Evolutionary conservation across 92 coral and sea anemone genomes (phyloP), one percentile per base, ranked within the genome.

Genomic region (Virgularia gustaviana): DNA sequence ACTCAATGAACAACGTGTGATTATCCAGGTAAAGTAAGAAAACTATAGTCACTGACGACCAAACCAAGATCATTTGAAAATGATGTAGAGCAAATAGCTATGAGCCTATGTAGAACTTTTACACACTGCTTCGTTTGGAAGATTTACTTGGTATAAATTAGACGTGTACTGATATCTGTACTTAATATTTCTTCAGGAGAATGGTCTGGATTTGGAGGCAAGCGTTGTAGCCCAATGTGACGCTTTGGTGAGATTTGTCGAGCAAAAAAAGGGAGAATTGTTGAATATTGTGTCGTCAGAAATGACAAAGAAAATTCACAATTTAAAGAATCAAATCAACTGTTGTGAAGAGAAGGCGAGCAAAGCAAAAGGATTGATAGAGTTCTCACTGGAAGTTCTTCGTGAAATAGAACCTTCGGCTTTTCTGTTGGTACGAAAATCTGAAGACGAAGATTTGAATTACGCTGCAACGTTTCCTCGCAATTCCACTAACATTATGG

Each of bases 221-320:
- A 91, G 95, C 41, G 81, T 91, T 19, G 97, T 91, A 2, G 97
- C 97, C 0, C 97, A 91, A 71, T 91, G 97, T 53, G 97, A 91
- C 76, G 85, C 95, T 4, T 65, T 91, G 72, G 84, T 91, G 39
- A 88, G 76, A 55, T 81, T 91, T 31, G 84, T 91, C 45, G 90
- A 88, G 60, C 84, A 78, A 34, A 76, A 89, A 25, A 91, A 91
- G 62, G 53, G 76, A 37, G 96, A 88, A 70, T 78, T 91, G 32
- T 80, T 91, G 13, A 77, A 81, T 8, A 88, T 95, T 53, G 87
- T 91, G 59, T 71, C 94, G 31, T 51, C 82, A 73, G 91, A 91
- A 61, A 83, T 88, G 73, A 85, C 76, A 34, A 57, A 77, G 65
- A 91, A 91, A 79, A 65, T 84, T 20, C 87, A 91, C 58, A 86